Conservation (phyloP, 1,140 invertebrate genomes). For the Propsilocerus akamusi region DNA sequence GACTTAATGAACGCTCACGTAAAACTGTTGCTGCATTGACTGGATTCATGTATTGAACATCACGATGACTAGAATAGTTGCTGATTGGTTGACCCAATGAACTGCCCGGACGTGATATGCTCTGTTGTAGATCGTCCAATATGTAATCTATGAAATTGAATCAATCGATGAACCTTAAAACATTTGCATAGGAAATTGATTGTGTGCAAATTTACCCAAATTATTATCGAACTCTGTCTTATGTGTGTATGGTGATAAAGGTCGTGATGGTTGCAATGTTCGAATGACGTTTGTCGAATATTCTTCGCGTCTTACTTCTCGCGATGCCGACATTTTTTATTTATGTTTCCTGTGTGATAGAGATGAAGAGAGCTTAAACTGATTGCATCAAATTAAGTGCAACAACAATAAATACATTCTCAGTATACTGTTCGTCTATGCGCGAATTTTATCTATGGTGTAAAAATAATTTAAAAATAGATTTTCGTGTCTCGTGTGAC, state of each 20-base stretch:
- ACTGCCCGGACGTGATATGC: background rate
- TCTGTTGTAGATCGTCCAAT: background rate
- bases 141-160: background rate
- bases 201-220: background rate
- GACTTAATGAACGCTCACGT: background rate
- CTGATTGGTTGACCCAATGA: background rate
- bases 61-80: slow-evolving; percentile 1
- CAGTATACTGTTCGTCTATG: no score
- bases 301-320: background rate
- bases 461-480: no score
- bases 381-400: no score
- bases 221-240: background rate
- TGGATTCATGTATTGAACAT: background rate
- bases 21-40: background rate
- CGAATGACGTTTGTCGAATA: slow-evolving; percentile 2
- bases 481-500: no score
- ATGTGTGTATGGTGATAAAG: background rate
- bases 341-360: slow-evolving; percentile 1
- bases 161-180: background rate
- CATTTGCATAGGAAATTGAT: background rate
- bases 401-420: no score
- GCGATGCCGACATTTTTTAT: background rate
- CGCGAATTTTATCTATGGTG: no score
- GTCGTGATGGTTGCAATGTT: background rate
- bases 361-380: no score